Percentiles rank a stretch among this genome's conserved stretches.
These are phyloP conservation scores for Triops longicaudatus DNA, from an alignment of 1,140 invertebrate species.

Conservation along the genomic window DNA sequence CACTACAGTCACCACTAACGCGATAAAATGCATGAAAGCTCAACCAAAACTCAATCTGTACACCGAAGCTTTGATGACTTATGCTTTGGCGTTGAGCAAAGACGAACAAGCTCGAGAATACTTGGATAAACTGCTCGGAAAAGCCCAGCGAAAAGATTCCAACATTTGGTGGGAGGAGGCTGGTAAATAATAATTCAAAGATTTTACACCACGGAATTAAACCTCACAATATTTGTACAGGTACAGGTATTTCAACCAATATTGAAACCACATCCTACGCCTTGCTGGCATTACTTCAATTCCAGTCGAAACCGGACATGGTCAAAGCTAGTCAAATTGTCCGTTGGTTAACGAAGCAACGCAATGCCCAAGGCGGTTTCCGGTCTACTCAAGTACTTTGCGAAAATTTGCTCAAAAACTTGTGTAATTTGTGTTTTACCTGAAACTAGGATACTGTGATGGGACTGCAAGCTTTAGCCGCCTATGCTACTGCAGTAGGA, in stretches of 20 bases:
- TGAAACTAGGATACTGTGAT: neutral
- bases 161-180: conserved; percentile 42
- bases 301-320: conserved; percentile 50
- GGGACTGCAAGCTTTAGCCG: conserved; percentile 44
- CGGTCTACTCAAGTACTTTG: conserved; percentile 59
- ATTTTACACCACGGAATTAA: neutral
- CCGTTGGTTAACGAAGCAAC: conserved; percentile 61
- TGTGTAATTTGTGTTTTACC: neutral
- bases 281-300: conserved; percentile 52
- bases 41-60: neutral
- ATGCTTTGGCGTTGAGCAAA: conserved; percentile 48
- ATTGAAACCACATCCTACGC: conserved; percentile 70
- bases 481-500: conserved; percentile 44
- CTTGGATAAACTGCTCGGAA: conserved; percentile 30
- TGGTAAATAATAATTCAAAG: neutral
- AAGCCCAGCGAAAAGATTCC: conserved; percentile 34
- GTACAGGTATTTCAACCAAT: conserved; percentile 41
- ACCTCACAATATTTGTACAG: conserved; percentile 29
- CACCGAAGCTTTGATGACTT: conserved; percentile 45
- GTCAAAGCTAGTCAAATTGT: conserved; percentile 48
- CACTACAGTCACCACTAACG: neutral
- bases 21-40: neutral
- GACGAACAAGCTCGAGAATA: conserved; percentile 26
- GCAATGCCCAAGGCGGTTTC: conserved; percentile 69
- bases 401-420: conserved; percentile 44